A percentile compares a stretch with the other conserved stretches of the same genome.
These are phyloP conservation scores for Drosophila orosa DNA, from an alignment of 1,140 invertebrate species.

Conservation along the genomic window DNA sequence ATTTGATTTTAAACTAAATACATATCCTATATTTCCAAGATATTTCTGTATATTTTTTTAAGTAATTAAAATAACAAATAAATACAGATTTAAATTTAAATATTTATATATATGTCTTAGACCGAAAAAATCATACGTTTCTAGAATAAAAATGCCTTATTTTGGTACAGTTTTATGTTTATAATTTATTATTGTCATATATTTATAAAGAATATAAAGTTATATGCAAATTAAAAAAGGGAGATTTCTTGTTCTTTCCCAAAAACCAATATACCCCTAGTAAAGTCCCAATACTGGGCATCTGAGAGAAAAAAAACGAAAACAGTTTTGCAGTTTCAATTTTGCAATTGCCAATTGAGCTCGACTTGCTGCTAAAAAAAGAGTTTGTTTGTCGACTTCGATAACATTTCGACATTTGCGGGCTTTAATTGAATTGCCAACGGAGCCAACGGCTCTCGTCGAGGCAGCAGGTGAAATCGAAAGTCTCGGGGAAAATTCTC, in stretches of 20 bases:
- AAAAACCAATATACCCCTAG: slow-evolving; percentile 1
- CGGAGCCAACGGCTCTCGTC: slow-evolving; percentile 15
- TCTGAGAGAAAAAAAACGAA: slow-evolving; percentile 5
- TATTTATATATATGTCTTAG: too few species aligned
- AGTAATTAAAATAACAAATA: too few species aligned
- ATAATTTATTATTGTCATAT: not conserved
- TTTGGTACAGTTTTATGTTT: not conserved
- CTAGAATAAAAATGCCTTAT: too few species aligned
- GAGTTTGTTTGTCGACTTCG: slow-evolving; percentile 50
- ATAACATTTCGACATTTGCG: slow-evolving; percentile 70
- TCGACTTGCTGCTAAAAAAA: slow-evolving; percentile 36
- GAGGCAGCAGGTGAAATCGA: slow-evolving; percentile 45
- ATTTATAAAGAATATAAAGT: too few species aligned
- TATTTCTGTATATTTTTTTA: too few species aligned
- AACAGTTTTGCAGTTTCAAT: slow-evolving; percentile 53
- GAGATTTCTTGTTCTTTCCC: not conserved
- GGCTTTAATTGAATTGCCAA: slow-evolving; percentile 53
- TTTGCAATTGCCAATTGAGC: slow-evolving; percentile 60
- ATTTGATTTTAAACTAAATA: too few species aligned
- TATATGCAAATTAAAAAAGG: not conserved
- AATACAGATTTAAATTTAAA: too few species aligned
- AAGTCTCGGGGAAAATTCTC: slow-evolving; percentile 33
- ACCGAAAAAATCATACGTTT: too few species aligned
- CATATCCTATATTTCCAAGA: too few species aligned
- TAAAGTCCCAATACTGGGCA: not conserved